Evolutionary conservation across 2,888 invertebrate genomes (phyloP).

Genomic region (Dicycla oo): DNA sequence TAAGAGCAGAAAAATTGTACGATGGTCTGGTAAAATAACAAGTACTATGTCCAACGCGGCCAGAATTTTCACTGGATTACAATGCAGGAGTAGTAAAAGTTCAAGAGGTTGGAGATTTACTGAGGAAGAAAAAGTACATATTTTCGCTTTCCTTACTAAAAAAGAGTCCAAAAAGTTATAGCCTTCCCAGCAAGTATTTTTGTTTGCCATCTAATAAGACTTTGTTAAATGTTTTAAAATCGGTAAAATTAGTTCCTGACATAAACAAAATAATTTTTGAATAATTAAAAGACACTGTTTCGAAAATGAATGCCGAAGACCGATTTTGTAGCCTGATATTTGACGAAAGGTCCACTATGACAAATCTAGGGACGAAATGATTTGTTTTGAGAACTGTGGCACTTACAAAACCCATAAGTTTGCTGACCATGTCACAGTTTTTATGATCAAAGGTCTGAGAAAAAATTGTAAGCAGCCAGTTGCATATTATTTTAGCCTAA

Average conservation of each 20-base stretch:
- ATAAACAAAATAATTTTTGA: conserved; percentile 2
- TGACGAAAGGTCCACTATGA: no score
- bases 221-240: conserved; percentile 2
- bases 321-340: conserved; percentile 1
- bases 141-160: conserved; percentile 1
- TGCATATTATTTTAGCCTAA: no score
- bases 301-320: conserved; percentile 2
- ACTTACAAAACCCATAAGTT: no score
- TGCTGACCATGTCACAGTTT: no score
- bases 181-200: conserved; percentile 14
- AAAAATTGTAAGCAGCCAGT: no score
- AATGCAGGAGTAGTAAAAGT: conserved; percentile 3
- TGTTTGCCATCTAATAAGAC: conserved; percentile 6
- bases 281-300: neutral
- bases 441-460: no score
- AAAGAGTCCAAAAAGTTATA: conserved; percentile 3
- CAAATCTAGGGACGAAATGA: no score
- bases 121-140: neutral
- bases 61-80: conserved; percentile 8
- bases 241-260: neutral
- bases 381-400: no score
- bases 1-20: conserved; percentile 1
- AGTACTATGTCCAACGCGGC: neutral
- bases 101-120: neutral
- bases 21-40: neutral